Evolutionary conservation across 2,113 vertebrate species (phyloP).

Genomic region (Coptodon rendalli): DNA sequence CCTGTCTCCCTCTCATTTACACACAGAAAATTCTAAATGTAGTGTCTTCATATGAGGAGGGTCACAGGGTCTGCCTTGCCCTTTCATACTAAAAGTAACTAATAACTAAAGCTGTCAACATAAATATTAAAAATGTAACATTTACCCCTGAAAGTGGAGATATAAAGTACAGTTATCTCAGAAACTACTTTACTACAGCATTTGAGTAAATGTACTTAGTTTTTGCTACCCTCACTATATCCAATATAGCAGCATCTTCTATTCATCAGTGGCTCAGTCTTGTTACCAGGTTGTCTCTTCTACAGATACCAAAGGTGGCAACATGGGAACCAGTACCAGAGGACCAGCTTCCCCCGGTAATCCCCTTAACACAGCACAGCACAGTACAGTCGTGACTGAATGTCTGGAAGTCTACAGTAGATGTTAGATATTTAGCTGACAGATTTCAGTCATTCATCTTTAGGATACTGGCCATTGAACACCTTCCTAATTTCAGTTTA

Average conservation of each 20-base stretch:
- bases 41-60: background rate
- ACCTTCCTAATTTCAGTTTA: background rate
- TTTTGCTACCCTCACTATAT: background rate
- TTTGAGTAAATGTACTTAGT: background rate
- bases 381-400: background rate
- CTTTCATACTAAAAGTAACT: background rate
- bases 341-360: constrained; percentile 65
- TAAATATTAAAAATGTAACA: background rate
- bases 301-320: constrained; percentile 62
- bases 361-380: background rate
- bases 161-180: background rate
- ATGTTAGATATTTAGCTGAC: background rate
- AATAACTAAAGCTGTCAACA: background rate
- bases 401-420: background rate
- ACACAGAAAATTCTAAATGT: background rate
- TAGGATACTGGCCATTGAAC: background rate
- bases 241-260: background rate
- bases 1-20: background rate
- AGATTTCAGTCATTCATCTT: background rate
- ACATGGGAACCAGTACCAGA: constrained; percentile 66
- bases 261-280: background rate
- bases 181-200: background rate
- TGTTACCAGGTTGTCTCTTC: background rate
- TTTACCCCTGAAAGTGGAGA: background rate
- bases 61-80: background rate